These are phyloP conservation scores for Melanaphis sacchari DNA, from an alignment of 1,140 invertebrate genomes.

Conservation along the genomic window DNA sequence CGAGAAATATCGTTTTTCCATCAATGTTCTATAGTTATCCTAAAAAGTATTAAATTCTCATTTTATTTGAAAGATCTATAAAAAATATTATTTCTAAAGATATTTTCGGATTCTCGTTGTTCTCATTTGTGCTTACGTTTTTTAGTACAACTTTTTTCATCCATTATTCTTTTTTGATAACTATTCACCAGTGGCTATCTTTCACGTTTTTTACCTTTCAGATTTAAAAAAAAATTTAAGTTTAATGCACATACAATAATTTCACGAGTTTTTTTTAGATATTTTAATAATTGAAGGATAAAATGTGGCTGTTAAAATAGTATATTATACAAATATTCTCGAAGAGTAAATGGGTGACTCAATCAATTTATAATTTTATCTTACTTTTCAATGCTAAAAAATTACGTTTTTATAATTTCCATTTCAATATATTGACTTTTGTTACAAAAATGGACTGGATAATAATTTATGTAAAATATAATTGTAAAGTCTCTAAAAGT, in stretches of 20 bases:
- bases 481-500: background rate
- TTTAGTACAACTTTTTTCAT: background rate
- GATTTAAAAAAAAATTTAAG: background rate
- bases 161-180: conserved; percentile 1
- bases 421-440: background rate
- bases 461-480: background rate
- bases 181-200: background rate
- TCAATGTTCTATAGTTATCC: background rate
- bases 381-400: background rate
- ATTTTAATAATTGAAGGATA: background rate
- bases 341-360: background rate
- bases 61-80: background rate
- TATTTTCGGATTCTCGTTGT: conserved; percentile 34
- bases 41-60: background rate
- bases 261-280: background rate
- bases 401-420: background rate
- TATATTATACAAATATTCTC: background rate
- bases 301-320: background rate
- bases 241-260: background rate
- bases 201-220: background rate
- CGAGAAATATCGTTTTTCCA: background rate
- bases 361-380: background rate
- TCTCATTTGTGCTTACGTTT: background rate
- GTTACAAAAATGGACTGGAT: background rate
- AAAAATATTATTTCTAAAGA: conserved; percentile 34